These are phyloP conservation scores for Ommatoiulus sabulosus DNA, from an alignment of 2,888 invertebrate species.

Conservation along the genomic window DNA sequence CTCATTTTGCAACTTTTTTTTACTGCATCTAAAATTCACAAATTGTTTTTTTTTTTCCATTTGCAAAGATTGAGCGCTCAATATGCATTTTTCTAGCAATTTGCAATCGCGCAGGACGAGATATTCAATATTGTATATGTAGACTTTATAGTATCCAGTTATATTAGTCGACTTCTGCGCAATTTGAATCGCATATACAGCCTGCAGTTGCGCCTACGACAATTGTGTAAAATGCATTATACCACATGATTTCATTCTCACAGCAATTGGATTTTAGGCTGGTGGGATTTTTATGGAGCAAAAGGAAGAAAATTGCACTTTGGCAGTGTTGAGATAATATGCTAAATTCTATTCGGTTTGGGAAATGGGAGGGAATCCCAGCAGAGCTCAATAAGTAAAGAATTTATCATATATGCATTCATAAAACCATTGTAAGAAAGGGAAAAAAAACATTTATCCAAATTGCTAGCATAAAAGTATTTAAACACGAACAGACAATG, in stretches of 20 bases:
- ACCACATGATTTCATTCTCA: constrained; percentile 24
- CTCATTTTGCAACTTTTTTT: constrained; percentile 21
- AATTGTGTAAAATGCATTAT: constrained; percentile 28
- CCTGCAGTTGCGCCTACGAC: neutral
- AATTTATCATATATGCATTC: constrained; percentile 30
- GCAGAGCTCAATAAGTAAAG: constrained; percentile 40
- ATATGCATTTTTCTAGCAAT: constrained; percentile 12
- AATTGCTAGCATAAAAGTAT: constrained; percentile 26
- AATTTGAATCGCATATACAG: constrained; percentile 21
- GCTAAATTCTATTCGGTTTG: constrained; percentile 20
- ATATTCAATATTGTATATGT: constrained; percentile 11
- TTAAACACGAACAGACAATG: constrained; percentile 30
- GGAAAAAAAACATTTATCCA: constrained; percentile 16
- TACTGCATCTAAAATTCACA: neutral
- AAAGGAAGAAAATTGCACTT: constrained; percentile 39
- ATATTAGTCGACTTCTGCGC: neutral
- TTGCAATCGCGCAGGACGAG: constrained; percentile 10
- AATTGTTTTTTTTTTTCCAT: neutral
- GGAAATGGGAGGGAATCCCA: constrained; percentile 25
- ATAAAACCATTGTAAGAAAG: constrained; percentile 10
- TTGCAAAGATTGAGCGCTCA: neutral
- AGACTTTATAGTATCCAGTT: neutral
- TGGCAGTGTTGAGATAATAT: constrained; percentile 40
- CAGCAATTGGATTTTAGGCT: constrained; percentile 31
- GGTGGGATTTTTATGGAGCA: constrained; percentile 39